Percentiles rank a stretch among this genome's conserved stretches.
Conservation (phyloP, 2,113 vertebrate species). For the Oxyruncus cristatus region DNA sequence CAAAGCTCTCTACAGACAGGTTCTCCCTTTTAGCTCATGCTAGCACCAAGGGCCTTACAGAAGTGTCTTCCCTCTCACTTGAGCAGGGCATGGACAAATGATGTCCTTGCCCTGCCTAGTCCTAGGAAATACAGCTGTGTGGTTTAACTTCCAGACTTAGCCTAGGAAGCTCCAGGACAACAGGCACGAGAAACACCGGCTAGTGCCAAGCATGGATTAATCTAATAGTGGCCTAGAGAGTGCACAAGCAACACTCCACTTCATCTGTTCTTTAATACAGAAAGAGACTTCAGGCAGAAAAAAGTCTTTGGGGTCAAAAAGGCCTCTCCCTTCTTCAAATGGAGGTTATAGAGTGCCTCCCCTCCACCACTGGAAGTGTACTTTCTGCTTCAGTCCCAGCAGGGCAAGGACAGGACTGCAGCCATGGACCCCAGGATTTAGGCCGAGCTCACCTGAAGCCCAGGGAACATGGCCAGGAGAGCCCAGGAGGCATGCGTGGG, state of each 20-base stretch:
- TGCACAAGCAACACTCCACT: neutral
- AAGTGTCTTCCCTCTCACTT: neutral
- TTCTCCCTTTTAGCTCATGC: neutral
- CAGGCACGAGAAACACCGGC: accelerated
- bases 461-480: neutral
- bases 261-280: neutral
- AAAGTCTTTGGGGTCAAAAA: neutral
- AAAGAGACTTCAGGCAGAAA: neutral
- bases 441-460: neutral
- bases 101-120: neutral
- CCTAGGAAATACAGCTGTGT: neutral
- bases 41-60: too few species aligned
- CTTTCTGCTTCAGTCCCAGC: neutral
- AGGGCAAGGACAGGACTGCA: neutral
- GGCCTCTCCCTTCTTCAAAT: neutral
- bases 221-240: neutral
- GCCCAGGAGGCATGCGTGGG: neutral
- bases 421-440: neutral
- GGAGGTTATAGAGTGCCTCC: neutral
- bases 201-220: neutral
- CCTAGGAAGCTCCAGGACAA: neutral
- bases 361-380: neutral
- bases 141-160: neutral
- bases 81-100: accelerated
- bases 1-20: neutral